phyloP scores from a whole-genome alignment of 2,888 invertebrate species.

The Galerucella pusilla region DNA sequence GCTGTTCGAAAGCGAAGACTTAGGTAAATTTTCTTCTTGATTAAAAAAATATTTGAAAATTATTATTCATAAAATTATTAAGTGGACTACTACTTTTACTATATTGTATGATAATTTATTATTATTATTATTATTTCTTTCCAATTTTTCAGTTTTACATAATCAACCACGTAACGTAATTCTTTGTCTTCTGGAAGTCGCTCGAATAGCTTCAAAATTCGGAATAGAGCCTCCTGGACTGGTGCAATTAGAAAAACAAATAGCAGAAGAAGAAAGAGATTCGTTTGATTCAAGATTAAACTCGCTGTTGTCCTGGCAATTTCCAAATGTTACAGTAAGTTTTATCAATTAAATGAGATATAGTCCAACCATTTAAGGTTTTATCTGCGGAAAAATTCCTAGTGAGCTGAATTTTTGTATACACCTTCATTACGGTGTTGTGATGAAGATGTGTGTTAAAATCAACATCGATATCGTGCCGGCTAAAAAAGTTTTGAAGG shows the following conservation, averaged over 20 bases:
- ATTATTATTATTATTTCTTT: background rate
- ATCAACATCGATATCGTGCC: too few relatives aligned
- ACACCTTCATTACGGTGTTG: too few relatives aligned
- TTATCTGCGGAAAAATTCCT: too few relatives aligned
- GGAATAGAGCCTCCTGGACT: constrained; percentile 85
- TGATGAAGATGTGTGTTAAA: too few relatives aligned
- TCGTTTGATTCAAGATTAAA: constrained; percentile 74
- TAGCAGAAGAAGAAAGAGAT: constrained; percentile 81
- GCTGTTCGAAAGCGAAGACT: constrained; percentile 89
- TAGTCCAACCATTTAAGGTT: too few relatives aligned
- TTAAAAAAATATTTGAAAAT: background rate
- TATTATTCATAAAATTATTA: too few relatives aligned
- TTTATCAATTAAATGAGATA: background rate
- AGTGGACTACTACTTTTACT: too few relatives aligned
- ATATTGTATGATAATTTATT: too few relatives aligned
- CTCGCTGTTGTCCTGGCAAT: constrained; percentile 76
- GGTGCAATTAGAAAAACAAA: constrained; percentile 86
- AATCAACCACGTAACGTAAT: constrained; percentile 87
- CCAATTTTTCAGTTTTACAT: constrained; percentile 74
- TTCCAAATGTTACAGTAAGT: constrained; percentile 54
- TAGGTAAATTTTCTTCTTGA: constrained; percentile 70
- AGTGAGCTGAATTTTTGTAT: too few relatives aligned
- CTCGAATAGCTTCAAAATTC: constrained; percentile 81
- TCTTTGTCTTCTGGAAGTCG: constrained; percentile 86
- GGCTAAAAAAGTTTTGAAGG: too few relatives aligned